Conservation (phyloP, 2,888 invertebrate species). For the Dicycla oo region DNA sequence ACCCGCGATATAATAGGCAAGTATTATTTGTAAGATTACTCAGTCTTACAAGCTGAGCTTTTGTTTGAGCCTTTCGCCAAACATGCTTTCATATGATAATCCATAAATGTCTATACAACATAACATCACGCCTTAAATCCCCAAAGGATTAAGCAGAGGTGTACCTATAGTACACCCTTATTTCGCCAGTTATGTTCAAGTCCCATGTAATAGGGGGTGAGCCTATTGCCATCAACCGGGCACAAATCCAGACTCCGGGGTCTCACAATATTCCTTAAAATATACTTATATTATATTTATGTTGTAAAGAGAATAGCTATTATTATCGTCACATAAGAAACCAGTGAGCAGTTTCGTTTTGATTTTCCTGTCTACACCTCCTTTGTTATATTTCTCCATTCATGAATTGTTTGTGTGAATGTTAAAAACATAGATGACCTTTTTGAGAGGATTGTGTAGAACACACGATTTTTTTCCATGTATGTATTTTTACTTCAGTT, state of each 20-base stretch:
- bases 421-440: background rate
- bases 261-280: background rate
- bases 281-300: background rate
- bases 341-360: background rate
- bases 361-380: background rate
- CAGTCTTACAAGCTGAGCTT: background rate
- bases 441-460: background rate
- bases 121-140: background rate
- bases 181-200: background rate
- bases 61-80: background rate
- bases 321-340: background rate
- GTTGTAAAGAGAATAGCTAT: background rate
- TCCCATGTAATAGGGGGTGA: background rate
- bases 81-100: background rate
- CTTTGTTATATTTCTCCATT: constrained; percentile 13
- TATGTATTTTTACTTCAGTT: background rate
- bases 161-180: background rate
- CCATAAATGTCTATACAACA: background rate
- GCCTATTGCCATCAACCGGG: background rate
- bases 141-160: background rate
- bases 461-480: background rate
- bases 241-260: background rate
- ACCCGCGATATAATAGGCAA: background rate
- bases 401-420: background rate
- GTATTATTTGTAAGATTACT: background rate